Base-by-base conservation (phyloP, 2,113 vertebrate genomes). In the Phasianus colchicus region DNA sequence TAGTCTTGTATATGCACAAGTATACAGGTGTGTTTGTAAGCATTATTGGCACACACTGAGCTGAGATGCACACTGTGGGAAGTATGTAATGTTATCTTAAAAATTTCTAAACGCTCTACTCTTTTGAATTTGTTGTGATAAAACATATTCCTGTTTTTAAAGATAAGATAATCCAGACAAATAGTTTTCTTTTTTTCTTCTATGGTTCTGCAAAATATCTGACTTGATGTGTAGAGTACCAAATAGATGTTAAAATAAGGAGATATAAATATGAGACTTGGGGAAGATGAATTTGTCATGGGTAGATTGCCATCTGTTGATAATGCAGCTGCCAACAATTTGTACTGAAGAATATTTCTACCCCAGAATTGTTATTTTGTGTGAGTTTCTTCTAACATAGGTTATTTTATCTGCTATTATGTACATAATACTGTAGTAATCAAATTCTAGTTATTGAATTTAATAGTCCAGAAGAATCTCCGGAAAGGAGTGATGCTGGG, bases 231-330 rank as follows among this genome's bases (percentile, higher is more conserved):
- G 34, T 66, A 24, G 32, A 67, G 25, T 2, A n/a, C 19, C 18
- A 61, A 65, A 30, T 50, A 38, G 8, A 8, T 60, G 38, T 25
- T 66, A 84, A 17, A 24, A 6, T 73, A 54, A 89, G 18, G 55
- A 89, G 20, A 7, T 48, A 1, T 0, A 63, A 17, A 27, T 66
- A 71, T 50, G 15, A 20, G 40, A 40, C 15, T 25, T 50, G 16
- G 16, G 15, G 4, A 71, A 38, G 24, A 29, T 45, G 57, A 45
- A 21, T 71, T 89, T 91, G 61, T 72, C 47, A 47, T 32, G 38
- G 15, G 52, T 79, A 75, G 32, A 30, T 94, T 92, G 32, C 61
- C 77, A 82, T 58, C 57, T 82, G 70, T 92, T 66, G 54, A 89
- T 50, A 82, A 50, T 24, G 32, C 36, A 74, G 14, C 18, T 55